A percentile compares a stretch with the other conserved stretches of the same genome.
Conservation (phyloP, 1,140 invertebrate species). For the Tribolium madens region DNA sequence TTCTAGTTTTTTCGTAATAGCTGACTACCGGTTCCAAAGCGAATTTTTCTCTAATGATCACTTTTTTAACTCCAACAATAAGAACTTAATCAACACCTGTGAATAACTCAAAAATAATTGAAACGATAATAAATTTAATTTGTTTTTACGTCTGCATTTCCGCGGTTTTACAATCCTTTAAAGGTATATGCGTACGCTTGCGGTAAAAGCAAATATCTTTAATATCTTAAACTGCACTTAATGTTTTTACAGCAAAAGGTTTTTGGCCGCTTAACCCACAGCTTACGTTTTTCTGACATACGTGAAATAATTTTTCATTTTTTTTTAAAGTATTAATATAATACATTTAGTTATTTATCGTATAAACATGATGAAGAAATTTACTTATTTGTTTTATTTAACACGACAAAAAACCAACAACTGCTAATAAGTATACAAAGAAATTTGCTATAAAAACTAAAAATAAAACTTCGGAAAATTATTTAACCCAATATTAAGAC, state of each 20-base stretch:
- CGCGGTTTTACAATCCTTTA: neutral
- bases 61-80: neutral
- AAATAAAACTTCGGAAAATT: no score
- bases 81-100: neutral
- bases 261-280: neutral
- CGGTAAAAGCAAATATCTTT: neutral
- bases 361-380: no score
- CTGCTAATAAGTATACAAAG: no score
- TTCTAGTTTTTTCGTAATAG: slow-evolving; percentile 2
- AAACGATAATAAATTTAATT: no score
- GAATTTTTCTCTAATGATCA: slow-evolving; percentile 15
- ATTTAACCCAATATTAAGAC: no score
- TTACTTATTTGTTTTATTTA: no score
- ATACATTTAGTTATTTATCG: no score
- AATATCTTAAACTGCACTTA: neutral
- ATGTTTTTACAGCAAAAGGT: neutral
- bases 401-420: no score
- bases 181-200: neutral
- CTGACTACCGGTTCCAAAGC: neutral
- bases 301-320: neutral
- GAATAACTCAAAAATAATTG: neutral
- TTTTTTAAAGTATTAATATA: no score
- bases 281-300: neutral
- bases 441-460: no score
- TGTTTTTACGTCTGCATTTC: neutral